Evolutionary conservation across 2,888 invertebrate species (phyloP).

Genomic region (Tiliacea aurago): DNA sequence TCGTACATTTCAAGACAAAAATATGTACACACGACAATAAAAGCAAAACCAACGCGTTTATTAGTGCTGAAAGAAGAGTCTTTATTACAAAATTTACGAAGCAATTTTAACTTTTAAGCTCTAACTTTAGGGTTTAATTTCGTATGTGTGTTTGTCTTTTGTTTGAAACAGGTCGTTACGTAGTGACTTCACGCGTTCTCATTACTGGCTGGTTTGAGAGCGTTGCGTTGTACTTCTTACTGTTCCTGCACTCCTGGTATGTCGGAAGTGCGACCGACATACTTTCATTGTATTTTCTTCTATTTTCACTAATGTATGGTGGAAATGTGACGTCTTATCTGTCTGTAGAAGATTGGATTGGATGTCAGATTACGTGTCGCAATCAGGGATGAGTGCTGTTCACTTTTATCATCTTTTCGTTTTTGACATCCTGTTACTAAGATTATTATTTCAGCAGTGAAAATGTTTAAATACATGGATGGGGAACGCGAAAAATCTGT

Average conservation of each 20-base stretch:
- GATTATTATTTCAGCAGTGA: slow-evolving; percentile 3
- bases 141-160: slow-evolving; percentile 55
- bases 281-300: slow-evolving; percentile 67
- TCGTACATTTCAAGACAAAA: not conserved
- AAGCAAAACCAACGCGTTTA: slow-evolving; percentile 56
- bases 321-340: slow-evolving; percentile 28
- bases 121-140: slow-evolving; percentile 60
- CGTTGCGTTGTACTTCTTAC: slow-evolving; percentile 68
- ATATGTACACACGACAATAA: slow-evolving; percentile 27
- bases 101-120: slow-evolving; percentile 28
- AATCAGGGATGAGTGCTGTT: slow-evolving; percentile 56
- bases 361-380: slow-evolving; percentile 53
- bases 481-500: not conserved
- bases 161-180: slow-evolving; percentile 69
- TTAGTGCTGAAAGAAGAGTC: slow-evolving; percentile 61
- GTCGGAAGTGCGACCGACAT: slow-evolving; percentile 67
- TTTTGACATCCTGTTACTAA: slow-evolving; percentile 30
- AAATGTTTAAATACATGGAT: slow-evolving; percentile 13
- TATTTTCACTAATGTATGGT: slow-evolving; percentile 55
- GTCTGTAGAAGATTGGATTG: slow-evolving; percentile 39
- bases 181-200: slow-evolving; percentile 73
- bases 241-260: slow-evolving; percentile 45
- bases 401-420: slow-evolving; percentile 24
- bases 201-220: slow-evolving; percentile 73
- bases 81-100: slow-evolving; percentile 41